A percentile compares a stretch with the other conserved stretches of the same genome.
Evolutionary conservation across 2,113 vertebrate species (phyloP).

Genomic region (Chaetops frenatus): DNA sequence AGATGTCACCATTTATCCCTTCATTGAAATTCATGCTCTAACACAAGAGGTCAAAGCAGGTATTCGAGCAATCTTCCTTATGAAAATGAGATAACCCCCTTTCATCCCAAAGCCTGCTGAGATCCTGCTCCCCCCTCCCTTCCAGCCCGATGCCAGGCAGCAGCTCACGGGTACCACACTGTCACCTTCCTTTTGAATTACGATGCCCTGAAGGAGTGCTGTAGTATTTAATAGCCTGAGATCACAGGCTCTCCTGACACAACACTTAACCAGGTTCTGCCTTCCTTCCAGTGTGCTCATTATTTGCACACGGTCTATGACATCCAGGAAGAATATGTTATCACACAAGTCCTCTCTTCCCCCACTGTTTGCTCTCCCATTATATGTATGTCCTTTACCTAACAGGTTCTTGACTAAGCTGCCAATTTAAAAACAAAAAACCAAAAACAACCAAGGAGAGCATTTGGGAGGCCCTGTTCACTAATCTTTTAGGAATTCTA

Average conservation of each 20-base stretch:
- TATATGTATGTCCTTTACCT: slow-evolving; percentile 3
- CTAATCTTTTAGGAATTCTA: slow-evolving; percentile 9
- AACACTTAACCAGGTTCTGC: slow-evolving; percentile 54
- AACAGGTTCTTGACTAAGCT: neutral
- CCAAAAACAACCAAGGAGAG: neutral
- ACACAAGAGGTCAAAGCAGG: slow-evolving; percentile 30
- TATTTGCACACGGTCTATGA: slow-evolving; percentile 57
- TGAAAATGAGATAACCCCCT: slow-evolving; percentile 60
- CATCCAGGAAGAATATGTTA: slow-evolving; percentile 39
- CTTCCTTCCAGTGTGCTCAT: slow-evolving; percentile 52
- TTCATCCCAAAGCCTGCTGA: slow-evolving; percentile 20
- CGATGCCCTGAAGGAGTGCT: slow-evolving; percentile 10
- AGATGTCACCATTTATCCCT: slow-evolving; percentile 34
- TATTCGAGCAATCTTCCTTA: slow-evolving; percentile 22
- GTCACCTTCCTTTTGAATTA: slow-evolving; percentile 63
- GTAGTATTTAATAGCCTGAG: slow-evolving; percentile 65
- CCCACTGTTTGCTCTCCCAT: neutral
- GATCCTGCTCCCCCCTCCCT: neutral
- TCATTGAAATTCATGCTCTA: slow-evolving; percentile 47
- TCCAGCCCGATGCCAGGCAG: neutral
- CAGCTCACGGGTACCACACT: slow-evolving; percentile 7
- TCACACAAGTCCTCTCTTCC: slow-evolving; percentile 8
- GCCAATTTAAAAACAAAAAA: neutral
- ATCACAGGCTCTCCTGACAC: slow-evolving; percentile 51
- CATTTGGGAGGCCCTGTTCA: neutral